phyloP scores from a whole-genome alignment of 2,888 invertebrate genomes.

The Drosophila paracracens region DNA sequence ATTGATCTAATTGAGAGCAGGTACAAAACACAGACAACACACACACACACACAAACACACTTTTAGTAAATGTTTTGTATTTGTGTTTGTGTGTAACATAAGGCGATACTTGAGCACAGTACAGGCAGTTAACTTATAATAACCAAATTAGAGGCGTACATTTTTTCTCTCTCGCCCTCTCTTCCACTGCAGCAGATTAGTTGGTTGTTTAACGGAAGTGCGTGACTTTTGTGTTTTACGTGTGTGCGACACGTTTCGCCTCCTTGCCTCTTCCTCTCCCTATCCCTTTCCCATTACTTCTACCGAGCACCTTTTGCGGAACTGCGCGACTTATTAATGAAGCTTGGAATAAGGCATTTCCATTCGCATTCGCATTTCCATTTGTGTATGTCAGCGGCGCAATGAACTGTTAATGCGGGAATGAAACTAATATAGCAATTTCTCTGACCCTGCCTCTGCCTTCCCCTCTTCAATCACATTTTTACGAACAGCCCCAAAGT shows the following conservation, averaged over 20 bases:
- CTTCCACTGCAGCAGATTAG: constrained; percentile 12
- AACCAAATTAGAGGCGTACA: constrained; percentile 55
- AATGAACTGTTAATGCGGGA: constrained; percentile 57
- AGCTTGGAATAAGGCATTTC: constrained; percentile 43
- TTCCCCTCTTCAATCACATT: too few relatives aligned
- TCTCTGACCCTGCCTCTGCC: background rate
- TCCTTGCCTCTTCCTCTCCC: background rate
- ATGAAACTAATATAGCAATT: constrained; percentile 20
- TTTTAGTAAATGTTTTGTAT: background rate
- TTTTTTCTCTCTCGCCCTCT: constrained; percentile 8
- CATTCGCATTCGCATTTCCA: constrained; percentile 40
- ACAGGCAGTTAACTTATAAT: constrained; percentile 44
- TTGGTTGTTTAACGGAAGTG: constrained; percentile 62
- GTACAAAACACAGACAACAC: constrained; percentile 42
- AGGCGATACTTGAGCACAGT: constrained; percentile 32
- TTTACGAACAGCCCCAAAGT: constrained; percentile 24
- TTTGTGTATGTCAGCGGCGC: constrained; percentile 45
- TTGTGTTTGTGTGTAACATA: constrained; percentile 20
- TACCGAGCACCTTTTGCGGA: constrained; percentile 52
- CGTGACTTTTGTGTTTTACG: constrained; percentile 72
- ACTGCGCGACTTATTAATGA: constrained; percentile 66
- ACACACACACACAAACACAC: background rate
- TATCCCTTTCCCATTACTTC: background rate
- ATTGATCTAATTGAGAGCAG: constrained; percentile 77
- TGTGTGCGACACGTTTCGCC: constrained; percentile 57